Percentiles rank a stretch among this genome's conserved stretches.
Conservation (phyloP, 1,140 invertebrate species). For the Drosophila punjabiensis region DNA sequence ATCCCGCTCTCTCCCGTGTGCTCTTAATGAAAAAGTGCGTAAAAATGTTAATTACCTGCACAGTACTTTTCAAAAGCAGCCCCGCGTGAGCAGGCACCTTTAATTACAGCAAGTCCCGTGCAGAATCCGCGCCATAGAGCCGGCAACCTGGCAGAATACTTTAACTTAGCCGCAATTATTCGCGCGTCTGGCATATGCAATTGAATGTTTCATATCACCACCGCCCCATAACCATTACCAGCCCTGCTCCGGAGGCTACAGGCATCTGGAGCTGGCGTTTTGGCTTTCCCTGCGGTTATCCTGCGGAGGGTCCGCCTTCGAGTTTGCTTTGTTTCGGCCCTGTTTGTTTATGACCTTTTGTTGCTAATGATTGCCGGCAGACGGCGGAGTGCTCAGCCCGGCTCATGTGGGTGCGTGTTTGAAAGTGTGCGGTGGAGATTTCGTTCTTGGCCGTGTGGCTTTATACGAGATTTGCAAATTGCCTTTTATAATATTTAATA, state of each 20-base stretch:
- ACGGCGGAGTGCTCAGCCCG: slow-evolving; percentile 16
- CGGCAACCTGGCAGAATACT: slow-evolving; percentile 53
- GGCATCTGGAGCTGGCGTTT: slow-evolving; percentile 49
- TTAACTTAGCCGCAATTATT: slow-evolving; percentile 68
- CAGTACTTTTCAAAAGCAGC: slow-evolving; percentile 46
- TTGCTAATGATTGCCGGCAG: slow-evolving; percentile 72
- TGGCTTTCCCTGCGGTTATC: slow-evolving; percentile 55
- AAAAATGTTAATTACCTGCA: slow-evolving; percentile 76
- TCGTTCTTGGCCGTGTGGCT: slow-evolving; percentile 59
- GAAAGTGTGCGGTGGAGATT: slow-evolving; percentile 43
- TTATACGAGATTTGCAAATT: slow-evolving; percentile 77
- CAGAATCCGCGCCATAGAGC: background rate
- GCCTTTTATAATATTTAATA: slow-evolving; percentile 81
- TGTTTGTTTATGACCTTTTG: slow-evolving; percentile 58
- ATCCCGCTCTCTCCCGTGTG: slow-evolving; percentile 8
- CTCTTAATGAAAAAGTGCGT: slow-evolving; percentile 58
- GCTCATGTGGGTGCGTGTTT: slow-evolving; percentile 21
- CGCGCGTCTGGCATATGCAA: slow-evolving; percentile 68
- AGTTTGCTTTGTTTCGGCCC: slow-evolving; percentile 32
- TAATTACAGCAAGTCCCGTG: slow-evolving; percentile 57
- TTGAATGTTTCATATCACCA: slow-evolving; percentile 49
- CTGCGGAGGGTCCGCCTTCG: background rate
- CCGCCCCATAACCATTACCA: background rate
- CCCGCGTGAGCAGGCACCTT: slow-evolving; percentile 35
- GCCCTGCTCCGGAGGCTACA: background rate